Evolutionary conservation across 2,113 vertebrate species (phyloP).

Genomic region (Myrmecobius fasciatus): DNA sequence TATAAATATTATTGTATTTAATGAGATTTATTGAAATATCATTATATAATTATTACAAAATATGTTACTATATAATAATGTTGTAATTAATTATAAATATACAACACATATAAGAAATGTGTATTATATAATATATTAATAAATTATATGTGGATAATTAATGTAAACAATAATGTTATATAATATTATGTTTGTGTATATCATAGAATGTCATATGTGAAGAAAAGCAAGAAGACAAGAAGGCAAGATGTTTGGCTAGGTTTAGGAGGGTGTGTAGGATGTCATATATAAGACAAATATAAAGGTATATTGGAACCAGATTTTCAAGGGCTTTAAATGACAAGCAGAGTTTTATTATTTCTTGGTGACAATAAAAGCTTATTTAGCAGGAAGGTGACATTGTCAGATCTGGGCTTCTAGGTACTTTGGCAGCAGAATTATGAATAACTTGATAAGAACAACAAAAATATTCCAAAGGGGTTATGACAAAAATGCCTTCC

Average conservation of each 20-base stretch:
- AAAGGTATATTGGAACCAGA: neutral
- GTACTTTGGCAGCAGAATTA: neutral
- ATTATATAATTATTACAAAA: neutral
- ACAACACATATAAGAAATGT: too few relatives aligned
- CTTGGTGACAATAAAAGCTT: neutral
- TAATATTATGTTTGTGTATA: neutral
- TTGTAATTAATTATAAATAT: too few relatives aligned
- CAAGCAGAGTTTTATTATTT: neutral
- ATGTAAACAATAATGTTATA: too few relatives aligned
- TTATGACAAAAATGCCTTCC: neutral
- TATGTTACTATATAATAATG: neutral
- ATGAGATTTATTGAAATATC: neutral
- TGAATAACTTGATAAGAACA: neutral
- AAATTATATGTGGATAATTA: too few relatives aligned
- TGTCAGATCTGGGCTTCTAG: neutral
- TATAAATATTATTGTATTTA: neutral
- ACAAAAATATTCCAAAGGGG: neutral
- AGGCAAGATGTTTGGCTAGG: neutral
- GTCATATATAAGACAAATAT: neutral
- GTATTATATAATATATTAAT: too few relatives aligned
- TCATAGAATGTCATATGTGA: neutral
- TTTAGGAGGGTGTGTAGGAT: neutral
- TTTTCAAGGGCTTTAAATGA: neutral
- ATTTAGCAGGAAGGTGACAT: neutral
- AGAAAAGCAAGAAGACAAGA: neutral